These are phyloP conservation scores for Cygnus olor DNA, from an alignment of 2,797 vertebrate species.

Conservation along the genomic window DNA sequence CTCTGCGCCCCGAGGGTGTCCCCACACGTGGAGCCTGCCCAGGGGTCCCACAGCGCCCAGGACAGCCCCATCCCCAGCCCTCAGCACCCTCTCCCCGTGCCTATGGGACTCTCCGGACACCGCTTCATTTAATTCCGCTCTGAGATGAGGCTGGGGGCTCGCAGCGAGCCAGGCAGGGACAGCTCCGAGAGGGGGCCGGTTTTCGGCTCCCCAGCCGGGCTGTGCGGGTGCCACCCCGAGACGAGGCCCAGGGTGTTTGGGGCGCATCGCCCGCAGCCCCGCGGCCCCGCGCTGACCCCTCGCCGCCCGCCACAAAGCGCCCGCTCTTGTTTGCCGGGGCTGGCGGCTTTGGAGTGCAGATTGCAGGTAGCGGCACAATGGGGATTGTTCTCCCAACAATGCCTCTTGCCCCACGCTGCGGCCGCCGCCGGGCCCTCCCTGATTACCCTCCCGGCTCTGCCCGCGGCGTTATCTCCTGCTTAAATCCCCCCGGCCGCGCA, in stretches of 20 bases:
- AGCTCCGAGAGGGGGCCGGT: background rate
- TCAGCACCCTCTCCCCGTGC: background rate
- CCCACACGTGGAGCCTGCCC: background rate
- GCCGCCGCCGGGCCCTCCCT: background rate
- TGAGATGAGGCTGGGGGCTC: background rate
- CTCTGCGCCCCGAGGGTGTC: background rate
- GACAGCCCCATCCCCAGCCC: background rate
- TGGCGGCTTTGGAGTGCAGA: conserved; percentile 87
- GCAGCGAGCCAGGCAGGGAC: background rate
- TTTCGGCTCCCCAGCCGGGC: background rate
- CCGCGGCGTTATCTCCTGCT: background rate
- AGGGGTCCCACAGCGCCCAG: background rate
- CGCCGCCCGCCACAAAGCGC: conserved; percentile 65
- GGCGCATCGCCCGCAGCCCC: background rate
- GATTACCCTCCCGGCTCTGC: background rate
- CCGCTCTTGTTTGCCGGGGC: conserved; percentile 83
- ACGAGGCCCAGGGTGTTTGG: fast-evolving
- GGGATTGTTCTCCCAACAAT: conserved; percentile 87
- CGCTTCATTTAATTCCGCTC: background rate
- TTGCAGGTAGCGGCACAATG: conserved; percentile 88
- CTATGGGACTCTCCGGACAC: background rate
- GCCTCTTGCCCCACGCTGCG: conserved; percentile 19
- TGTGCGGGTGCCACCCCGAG: background rate
- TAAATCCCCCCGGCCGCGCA: background rate
- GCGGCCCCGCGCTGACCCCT: conserved; percentile 84